Conservation (phyloP, 2,797 vertebrate species). For the Falco concolor region DNA sequence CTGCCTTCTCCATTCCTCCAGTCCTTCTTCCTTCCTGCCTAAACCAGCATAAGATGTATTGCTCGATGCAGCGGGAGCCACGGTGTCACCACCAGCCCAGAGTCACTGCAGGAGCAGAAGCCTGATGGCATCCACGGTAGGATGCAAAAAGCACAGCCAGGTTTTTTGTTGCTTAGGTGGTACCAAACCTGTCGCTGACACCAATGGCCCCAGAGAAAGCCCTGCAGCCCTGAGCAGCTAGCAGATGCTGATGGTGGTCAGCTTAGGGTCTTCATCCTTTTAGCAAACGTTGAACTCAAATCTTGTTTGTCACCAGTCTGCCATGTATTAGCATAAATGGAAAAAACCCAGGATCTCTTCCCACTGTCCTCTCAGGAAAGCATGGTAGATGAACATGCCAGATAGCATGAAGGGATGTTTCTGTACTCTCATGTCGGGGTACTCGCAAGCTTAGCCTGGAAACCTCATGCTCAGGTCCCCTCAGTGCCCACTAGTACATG, state of each 20-base stretch:
- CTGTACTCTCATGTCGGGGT: background rate
- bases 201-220: background rate
- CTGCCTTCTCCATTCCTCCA: background rate
- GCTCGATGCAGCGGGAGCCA: background rate
- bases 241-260: background rate
- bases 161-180: background rate
- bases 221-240: background rate
- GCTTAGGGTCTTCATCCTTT: background rate
- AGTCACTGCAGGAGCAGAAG: background rate
- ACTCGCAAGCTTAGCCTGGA: background rate
- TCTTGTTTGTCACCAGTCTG: background rate
- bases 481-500: rapidly evolving
- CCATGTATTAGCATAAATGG: background rate
- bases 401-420: background rate
- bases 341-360: background rate
- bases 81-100: background rate
- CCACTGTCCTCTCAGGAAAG: background rate
- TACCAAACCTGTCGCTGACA: background rate
- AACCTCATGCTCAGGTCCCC: background rate
- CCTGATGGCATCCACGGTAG: background rate
- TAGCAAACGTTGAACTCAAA: background rate
- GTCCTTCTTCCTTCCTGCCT: background rate
- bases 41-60: background rate
- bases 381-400: background rate
- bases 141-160: background rate